Base-by-base conservation (phyloP, 2,888 invertebrate species). In the Argyresthia goedartella region DNA sequence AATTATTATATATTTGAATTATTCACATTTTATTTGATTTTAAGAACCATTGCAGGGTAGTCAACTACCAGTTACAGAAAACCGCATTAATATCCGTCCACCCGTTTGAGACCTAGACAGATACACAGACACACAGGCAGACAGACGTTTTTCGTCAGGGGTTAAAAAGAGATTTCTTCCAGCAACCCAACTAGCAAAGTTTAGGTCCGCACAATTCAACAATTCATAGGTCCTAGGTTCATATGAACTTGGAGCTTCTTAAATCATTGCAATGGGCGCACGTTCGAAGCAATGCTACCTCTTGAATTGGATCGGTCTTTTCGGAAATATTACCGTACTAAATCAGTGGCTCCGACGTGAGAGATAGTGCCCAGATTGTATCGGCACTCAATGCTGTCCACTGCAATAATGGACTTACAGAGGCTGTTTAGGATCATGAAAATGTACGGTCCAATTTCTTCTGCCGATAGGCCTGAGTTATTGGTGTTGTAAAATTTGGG, bases 391-490 rank as follows among this genome's bases (percentile, higher is more conserved):
- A 67, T 61, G 65, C 46, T 67, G 64, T 66, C 68, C 66, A 68
- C 71, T 74, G 15, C 67, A 63, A 69, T 73, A 78, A 76, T 72
- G 63, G 73, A 63, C 67, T 70, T 71, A 68, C 65, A 75, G 76
- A 72, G 67, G 65, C 71, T 72, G 67, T 71, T 77, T 69, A 72
- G 72, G 67, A 70, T 69, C 68, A 73, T 68, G 67, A 66, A 65
- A 72, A 73, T 70, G 61, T 65, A 64, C 60, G 62, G 58, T 68
- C 60, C 63, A 64, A 66, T 67, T 69, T 62, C 66, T 61, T 57
- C 55, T 53, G 54, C 57, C 63, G 60, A 65, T 57, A 66, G 59
- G 55, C 57, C 65, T 73, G 73, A 76, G 69, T 75, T 73, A 74
- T 74, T 67, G 58, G 65, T 63, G 62, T 73, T 74, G 68, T 75